Conservation (phyloP, 2,888 invertebrate genomes). For the Anaspis maculata region DNA sequence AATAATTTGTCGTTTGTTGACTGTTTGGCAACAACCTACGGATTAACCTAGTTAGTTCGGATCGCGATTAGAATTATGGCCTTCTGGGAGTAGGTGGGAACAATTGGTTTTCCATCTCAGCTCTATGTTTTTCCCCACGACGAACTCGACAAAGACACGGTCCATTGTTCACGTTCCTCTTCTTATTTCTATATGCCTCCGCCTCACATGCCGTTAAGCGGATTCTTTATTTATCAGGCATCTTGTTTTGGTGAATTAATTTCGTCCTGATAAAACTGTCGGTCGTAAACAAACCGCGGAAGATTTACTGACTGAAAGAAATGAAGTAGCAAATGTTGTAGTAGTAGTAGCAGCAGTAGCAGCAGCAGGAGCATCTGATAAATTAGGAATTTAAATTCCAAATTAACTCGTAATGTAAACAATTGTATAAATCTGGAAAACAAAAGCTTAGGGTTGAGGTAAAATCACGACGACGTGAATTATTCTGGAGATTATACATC, state of each 20-base stretch:
- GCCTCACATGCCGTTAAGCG: conserved; percentile 1
- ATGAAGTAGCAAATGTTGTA: not conserved
- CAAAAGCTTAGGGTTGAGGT: conserved; percentile 35
- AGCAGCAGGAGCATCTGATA: not conserved
- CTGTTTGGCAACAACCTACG: too few relatives aligned
- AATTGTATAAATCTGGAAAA: conserved; percentile 42
- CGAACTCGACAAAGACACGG: too few relatives aligned
- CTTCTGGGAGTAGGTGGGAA: too few relatives aligned
- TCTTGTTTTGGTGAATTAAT: conserved; percentile 8
- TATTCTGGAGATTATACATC: conserved; percentile 40
- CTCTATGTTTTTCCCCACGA: too few relatives aligned
- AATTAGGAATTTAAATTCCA: conserved; percentile 40
- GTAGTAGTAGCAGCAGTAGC: conserved; percentile 12
- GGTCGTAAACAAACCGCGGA: conserved; percentile 12
- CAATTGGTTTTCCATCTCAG: too few relatives aligned
- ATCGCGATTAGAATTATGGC: too few relatives aligned
- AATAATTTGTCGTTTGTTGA: too few relatives aligned
- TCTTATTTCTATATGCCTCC: conserved; percentile 3
- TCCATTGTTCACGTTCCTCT: conserved; percentile 1
- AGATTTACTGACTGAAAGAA: not conserved
- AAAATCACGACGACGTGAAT: conserved; percentile 33
- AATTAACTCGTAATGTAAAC: conserved; percentile 44
- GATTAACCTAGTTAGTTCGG: too few relatives aligned
- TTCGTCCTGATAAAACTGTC: conserved; percentile 9
- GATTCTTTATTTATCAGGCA: conserved; percentile 9